phyloP scores from a whole-genome alignment of 1,140 invertebrate species.

The Drosophila sechellia region DNA sequence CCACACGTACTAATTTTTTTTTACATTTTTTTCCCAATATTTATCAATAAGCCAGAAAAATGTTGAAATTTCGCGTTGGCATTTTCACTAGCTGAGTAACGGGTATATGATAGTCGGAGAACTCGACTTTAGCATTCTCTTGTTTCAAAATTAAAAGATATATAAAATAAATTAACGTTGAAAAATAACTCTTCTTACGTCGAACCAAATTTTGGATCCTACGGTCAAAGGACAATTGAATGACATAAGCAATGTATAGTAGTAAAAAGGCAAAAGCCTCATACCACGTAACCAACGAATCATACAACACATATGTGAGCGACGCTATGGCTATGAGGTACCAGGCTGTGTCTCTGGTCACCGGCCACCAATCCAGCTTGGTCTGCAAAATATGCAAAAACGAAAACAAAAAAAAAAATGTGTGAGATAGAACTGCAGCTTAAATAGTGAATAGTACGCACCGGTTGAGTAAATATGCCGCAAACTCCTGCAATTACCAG shows the following conservation, averaged over 20 bases:
- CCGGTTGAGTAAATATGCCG: conserved; percentile 86
- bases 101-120: no score
- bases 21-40: no score
- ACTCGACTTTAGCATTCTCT: no score
- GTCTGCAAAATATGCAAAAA: not conserved
- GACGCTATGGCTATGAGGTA: conserved; percentile 86
- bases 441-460: not conserved
- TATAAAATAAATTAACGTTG: not conserved
- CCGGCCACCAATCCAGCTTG: conserved; percentile 90
- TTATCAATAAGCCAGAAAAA: no score
- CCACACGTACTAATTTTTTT: no score
- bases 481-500: conserved; percentile 95
- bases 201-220: not conserved
- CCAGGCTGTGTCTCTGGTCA: conserved; percentile 93
- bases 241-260: conserved; percentile 25
- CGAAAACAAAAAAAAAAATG: not conserved
- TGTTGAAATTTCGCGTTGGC: no score
- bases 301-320: conserved; percentile 15
- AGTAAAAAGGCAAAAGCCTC: not conserved
- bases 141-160: no score
- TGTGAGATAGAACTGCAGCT: not conserved
- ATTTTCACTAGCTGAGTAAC: no score
- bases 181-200: conserved; percentile 4
- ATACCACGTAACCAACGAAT: not conserved
- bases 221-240: conserved; percentile 23